Percentiles rank a stretch among this genome's conserved stretches.
phyloP scores from a whole-genome alignment of 1,140 invertebrate genomes.

The Brachionus plicatilis region DNA sequence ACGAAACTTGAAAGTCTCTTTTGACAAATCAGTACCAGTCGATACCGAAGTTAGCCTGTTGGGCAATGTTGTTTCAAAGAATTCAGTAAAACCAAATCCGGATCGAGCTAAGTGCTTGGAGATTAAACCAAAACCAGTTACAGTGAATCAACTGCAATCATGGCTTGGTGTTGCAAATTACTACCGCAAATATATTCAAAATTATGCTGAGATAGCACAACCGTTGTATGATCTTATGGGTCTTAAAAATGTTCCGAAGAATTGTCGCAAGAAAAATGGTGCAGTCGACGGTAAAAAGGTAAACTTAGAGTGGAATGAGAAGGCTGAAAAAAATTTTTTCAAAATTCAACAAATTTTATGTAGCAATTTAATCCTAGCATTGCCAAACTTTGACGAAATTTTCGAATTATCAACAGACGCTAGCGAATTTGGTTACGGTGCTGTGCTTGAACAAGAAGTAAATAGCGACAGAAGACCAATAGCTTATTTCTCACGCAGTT shows the following conservation, averaged over 20 bases:
- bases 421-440: not conserved
- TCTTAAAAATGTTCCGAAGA: not conserved
- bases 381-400: not conserved
- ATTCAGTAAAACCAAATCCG: not conserved
- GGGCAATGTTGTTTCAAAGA: not conserved
- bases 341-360: not conserved
- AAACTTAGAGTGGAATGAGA: not conserved
- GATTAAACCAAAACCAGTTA: not conserved
- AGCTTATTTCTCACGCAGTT: not conserved
- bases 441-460: not conserved
- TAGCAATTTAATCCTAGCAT: not conserved
- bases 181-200: slow-evolving; percentile 45
- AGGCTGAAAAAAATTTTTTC: not conserved
- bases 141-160: slow-evolving; percentile 22
- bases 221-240: slow-evolving; percentile 36
- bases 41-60: not conserved
- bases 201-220: slow-evolving; percentile 44
- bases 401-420: not conserved
- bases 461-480: not conserved
- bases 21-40: not conserved
- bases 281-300: not conserved
- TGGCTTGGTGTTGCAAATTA: slow-evolving; percentile 48
- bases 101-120: not conserved
- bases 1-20: not conserved
- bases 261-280: not conserved